Percentiles rank a stretch among this genome's conserved stretches.
Conservation (phyloP, 2,888 invertebrate genomes). For the Parnassius glacialis region DNA sequence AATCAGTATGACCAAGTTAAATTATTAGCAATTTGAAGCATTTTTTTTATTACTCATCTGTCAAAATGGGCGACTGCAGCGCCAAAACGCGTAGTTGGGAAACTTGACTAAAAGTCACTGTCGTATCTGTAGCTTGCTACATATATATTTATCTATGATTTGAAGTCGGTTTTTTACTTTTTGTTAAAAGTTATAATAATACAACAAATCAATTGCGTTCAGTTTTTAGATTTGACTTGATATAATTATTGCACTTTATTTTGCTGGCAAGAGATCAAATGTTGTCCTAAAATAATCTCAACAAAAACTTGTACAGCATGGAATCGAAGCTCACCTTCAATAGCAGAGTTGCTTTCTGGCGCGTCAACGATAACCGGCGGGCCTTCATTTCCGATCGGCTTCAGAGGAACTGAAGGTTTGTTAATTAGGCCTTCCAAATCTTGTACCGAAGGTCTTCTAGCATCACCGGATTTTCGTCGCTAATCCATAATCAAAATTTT, state of each 20-base stretch:
- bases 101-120: no score
- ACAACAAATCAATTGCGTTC: not conserved
- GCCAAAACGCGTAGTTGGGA: no score
- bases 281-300: not conserved
- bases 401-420: conserved; percentile 94
- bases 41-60: no score
- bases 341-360: conserved; percentile 96
- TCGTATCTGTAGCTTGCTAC: no score
- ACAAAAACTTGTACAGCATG: not conserved
- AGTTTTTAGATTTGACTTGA: conserved; percentile 13
- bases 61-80: no score
- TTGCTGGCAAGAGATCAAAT: conserved; percentile 9
- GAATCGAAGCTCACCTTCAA: conserved; percentile 87
- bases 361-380: conserved; percentile 95
- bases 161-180: no score
- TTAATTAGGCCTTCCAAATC: conserved; percentile 95
- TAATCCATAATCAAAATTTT: conserved; percentile 50
- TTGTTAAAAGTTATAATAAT: not conserved
- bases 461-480: conserved; percentile 94
- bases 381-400: conserved; percentile 88
- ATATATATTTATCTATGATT: no score
- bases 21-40: no score
- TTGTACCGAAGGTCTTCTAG: conserved; percentile 93
- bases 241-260: conserved; percentile 12
- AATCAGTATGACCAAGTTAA: no score